Percentiles rank a stretch among this genome's conserved stretches.
Evolutionary conservation across 2,888 invertebrate genomes (phyloP).

Genomic region (Andrena minutula): DNA sequence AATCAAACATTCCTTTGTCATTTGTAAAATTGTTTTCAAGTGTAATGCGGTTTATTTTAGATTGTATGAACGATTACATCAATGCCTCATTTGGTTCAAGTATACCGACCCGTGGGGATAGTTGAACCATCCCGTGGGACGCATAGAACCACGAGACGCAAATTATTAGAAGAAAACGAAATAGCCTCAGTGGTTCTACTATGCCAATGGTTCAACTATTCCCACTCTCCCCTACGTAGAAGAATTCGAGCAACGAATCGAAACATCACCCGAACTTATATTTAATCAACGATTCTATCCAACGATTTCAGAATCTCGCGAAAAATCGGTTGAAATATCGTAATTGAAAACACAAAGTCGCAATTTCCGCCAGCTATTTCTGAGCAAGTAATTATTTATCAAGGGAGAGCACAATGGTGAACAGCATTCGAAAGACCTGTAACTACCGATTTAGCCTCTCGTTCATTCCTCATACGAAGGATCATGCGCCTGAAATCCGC

Average conservation of each 20-base stretch:
- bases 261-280: not conserved
- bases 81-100: too few relatives aligned
- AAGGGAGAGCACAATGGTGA: not conserved
- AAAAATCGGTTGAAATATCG: not conserved
- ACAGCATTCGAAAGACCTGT: not conserved
- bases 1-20: too few relatives aligned
- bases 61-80: too few relatives aligned
- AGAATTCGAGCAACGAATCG: conserved; percentile 1
- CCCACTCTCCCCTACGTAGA: not conserved
- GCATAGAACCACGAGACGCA: too few relatives aligned
- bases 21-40: too few relatives aligned
- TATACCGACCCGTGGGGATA: too few relatives aligned
- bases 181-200: too few relatives aligned
- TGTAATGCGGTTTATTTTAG: too few relatives aligned
- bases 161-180: too few relatives aligned
- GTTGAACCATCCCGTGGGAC: too few relatives aligned
- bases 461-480: conserved; percentile 19
- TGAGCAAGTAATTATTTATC: conserved; percentile 29
- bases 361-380: not conserved
- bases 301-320: not conserved
- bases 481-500: not conserved
- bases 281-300: not conserved
- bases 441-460: conserved; percentile 15
- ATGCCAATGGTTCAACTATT: too few relatives aligned
- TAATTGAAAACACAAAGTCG: not conserved